These are phyloP conservation scores for Eilema depressum DNA, from an alignment of 2,888 invertebrate genomes.

Conservation along the genomic window DNA sequence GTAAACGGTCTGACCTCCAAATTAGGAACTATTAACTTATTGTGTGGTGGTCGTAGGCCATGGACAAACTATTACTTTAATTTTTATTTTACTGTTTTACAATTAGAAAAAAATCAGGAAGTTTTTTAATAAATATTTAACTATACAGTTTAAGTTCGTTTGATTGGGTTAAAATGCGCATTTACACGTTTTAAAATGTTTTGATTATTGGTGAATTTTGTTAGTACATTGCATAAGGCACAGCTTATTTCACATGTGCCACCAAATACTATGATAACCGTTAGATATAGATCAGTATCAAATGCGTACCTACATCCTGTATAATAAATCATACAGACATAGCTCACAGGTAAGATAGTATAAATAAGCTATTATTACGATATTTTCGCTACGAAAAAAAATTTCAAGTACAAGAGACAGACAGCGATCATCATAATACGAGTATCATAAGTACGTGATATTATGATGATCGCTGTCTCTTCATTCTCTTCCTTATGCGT, in stretches of 20 bases:
- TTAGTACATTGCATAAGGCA: too few relatives aligned
- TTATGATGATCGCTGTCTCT: slow-evolving; percentile 2
- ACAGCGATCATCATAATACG: background rate
- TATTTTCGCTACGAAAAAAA: too few relatives aligned
- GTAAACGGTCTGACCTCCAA: slow-evolving; percentile 62
- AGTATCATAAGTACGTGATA: slow-evolving; percentile 4
- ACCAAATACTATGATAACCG: too few relatives aligned
- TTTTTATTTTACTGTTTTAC: background rate
- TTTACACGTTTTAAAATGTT: background rate
- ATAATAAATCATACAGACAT: too few relatives aligned
- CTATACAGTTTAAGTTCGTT: background rate
- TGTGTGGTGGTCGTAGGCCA: slow-evolving; percentile 36
- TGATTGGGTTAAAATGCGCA: background rate
- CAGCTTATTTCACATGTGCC: too few relatives aligned
- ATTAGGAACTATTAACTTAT: slow-evolving; percentile 34
- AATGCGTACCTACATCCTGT: too few relatives aligned
- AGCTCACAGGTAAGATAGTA: too few relatives aligned
- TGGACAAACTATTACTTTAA: slow-evolving; percentile 42
- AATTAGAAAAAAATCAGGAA: background rate
- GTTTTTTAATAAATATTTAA: too few relatives aligned
- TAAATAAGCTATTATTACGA: too few relatives aligned
- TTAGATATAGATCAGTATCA: too few relatives aligned
- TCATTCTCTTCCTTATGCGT: slow-evolving; percentile 4
- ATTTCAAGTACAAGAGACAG: background rate
- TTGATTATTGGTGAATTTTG: background rate